These are phyloP conservation scores for Collichthys lucidus DNA, from an alignment of 2,113 vertebrate genomes.

Conservation along the genomic window DNA sequence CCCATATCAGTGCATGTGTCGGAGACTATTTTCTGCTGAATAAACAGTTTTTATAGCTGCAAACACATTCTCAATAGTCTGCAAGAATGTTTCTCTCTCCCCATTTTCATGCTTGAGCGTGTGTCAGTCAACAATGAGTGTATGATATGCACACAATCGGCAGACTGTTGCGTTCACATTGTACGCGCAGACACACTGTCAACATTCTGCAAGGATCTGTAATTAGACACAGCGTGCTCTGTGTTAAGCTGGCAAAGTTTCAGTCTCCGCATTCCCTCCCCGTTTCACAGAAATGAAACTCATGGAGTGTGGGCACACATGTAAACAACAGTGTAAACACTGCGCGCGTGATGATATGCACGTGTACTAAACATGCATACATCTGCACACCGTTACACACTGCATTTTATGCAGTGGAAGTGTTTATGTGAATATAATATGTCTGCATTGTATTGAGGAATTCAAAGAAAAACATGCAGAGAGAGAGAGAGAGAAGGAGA, in stretches of 20 bases:
- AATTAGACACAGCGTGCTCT: background rate
- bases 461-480: background rate
- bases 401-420: background rate
- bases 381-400: background rate
- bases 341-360: background rate
- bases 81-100: constrained; percentile 13
- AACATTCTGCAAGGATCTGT: background rate
- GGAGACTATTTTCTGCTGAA: background rate
- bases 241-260: background rate
- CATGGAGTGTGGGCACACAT: background rate
- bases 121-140: background rate
- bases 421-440: background rate
- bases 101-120: constrained; percentile 27
- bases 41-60: background rate
- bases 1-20: background rate
- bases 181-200: background rate
- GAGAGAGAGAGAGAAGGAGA: background rate
- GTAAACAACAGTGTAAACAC: background rate
- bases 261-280: constrained; percentile 23
- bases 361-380: background rate
- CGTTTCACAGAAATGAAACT: constrained; percentile 78
- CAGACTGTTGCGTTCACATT: background rate
- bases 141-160: background rate
- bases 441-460: background rate
- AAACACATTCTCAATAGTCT: rapidly evolving